Conservation (phyloP, 2,797 vertebrate genomes). For the Falco naumanni region DNA sequence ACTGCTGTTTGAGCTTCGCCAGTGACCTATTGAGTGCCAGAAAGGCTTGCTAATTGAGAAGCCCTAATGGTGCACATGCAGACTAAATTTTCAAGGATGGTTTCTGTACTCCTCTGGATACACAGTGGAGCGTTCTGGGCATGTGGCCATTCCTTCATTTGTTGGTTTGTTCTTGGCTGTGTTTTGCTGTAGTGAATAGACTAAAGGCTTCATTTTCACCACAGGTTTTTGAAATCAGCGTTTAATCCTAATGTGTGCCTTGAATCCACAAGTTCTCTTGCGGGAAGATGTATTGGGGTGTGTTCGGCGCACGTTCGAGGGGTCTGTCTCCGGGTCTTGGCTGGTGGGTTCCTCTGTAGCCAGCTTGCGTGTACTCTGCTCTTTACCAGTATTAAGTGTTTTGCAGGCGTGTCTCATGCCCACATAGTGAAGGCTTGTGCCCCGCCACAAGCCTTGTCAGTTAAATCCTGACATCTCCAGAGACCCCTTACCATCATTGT, state of each 20-base stretch:
- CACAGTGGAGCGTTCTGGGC: slow-evolving; percentile 36
- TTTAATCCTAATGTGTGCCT: background rate
- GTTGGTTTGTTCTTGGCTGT: slow-evolving; percentile 27
- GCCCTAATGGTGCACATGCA: background rate
- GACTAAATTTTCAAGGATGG: slow-evolving; percentile 13
- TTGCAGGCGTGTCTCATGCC: background rate
- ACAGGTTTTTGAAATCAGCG: slow-evolving; percentile 11
- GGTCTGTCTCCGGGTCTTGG: background rate
- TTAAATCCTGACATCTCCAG: background rate
- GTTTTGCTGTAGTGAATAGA: background rate
- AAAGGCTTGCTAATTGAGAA: slow-evolving; percentile 37
- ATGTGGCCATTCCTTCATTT: slow-evolving; percentile 52
- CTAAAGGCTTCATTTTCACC: slow-evolving; percentile 46
- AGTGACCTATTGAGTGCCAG: background rate
- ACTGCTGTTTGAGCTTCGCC: background rate
- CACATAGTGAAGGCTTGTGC: background rate
- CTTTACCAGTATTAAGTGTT: background rate
- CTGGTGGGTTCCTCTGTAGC: background rate
- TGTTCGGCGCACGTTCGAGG: background rate
- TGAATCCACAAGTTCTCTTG: background rate
- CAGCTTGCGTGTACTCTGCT: background rate
- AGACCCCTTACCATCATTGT: accelerated
- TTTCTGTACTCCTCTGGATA: slow-evolving; percentile 31
- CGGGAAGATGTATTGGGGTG: background rate
- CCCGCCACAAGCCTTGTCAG: background rate